Conservation (phyloP, 2,113 vertebrate genomes). For the Neolamprologus longior region DNA sequence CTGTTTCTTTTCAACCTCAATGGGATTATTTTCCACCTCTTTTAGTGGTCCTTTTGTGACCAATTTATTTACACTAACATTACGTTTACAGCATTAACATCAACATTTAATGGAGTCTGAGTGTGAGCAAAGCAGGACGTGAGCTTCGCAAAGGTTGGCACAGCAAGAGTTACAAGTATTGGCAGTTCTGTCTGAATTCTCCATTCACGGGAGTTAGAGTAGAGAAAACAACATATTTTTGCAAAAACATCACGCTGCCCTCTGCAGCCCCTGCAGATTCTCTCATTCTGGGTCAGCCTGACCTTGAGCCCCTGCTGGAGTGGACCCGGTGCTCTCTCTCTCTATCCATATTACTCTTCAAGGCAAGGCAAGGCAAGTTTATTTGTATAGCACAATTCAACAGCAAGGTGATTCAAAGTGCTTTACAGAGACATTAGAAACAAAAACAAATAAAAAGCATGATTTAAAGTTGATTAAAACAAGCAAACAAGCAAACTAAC, state of each 20-base stretch:
- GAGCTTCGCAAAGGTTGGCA: neutral
- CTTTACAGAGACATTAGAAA: no score
- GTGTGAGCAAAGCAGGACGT: neutral
- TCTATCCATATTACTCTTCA: neutral
- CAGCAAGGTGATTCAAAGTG: no score
- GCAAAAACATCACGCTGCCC: neutral
- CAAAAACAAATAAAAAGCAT: no score
- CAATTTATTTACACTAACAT: neutral
- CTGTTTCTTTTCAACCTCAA: neutral
- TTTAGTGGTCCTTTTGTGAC: neutral
- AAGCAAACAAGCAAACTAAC: no score
- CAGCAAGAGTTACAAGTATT: neutral
- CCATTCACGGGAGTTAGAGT: neutral
- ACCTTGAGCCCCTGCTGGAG: neutral
- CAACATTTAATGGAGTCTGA: neutral
- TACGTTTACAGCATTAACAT: rapidly evolving
- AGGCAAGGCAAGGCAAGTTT: no score
- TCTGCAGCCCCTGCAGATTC: neutral
- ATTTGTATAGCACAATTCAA: no score
- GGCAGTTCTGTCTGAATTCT: neutral
- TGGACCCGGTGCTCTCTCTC: neutral
- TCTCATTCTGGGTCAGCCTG: neutral
- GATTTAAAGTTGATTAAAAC: no score
- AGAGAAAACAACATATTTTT: neutral
- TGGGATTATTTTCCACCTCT: neutral